A percentile compares a stretch with the other conserved stretches of the same genome.
These are phyloP conservation scores for Sebastes diaconus DNA, from an alignment of 2,797 vertebrate species.

Conservation along the genomic window DNA sequence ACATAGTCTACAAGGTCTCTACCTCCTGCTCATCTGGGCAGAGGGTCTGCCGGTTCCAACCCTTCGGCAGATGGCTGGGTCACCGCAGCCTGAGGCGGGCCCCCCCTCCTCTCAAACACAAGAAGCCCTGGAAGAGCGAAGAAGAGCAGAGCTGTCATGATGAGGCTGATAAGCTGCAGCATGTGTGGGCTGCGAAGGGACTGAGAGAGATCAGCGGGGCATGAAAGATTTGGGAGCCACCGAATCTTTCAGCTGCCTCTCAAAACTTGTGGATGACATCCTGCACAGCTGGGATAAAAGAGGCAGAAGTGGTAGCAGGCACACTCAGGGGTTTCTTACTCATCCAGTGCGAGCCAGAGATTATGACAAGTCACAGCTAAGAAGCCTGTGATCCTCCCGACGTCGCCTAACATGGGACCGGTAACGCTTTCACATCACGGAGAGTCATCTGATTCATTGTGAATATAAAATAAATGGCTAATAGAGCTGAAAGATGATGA, in stretches of 20 bases:
- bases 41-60: background rate
- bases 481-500: background rate
- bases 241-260: conserved; percentile 5
- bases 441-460: background rate
- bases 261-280: conserved; percentile 13
- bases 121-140: background rate
- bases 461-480: background rate
- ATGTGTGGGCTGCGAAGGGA: conserved; percentile 18
- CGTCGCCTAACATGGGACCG: background rate
- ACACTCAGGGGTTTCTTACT: background rate
- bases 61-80: background rate
- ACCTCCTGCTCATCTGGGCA: background rate
- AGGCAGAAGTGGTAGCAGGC: background rate
- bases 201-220: conserved; percentile 11
- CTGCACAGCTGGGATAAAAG: conserved; percentile 16
- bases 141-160: conserved; percentile 17
- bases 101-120: background rate
- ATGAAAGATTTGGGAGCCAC: conserved; percentile 20
- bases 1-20: background rate
- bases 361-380: conserved; percentile 9
- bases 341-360: background rate
- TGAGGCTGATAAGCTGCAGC: conserved; percentile 34
- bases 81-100: background rate
- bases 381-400: conserved; percentile 7
- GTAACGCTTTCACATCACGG: background rate